phyloP scores from a whole-genome alignment of 2,797 vertebrate genomes.

The Cossypha niveicapilla region DNA sequence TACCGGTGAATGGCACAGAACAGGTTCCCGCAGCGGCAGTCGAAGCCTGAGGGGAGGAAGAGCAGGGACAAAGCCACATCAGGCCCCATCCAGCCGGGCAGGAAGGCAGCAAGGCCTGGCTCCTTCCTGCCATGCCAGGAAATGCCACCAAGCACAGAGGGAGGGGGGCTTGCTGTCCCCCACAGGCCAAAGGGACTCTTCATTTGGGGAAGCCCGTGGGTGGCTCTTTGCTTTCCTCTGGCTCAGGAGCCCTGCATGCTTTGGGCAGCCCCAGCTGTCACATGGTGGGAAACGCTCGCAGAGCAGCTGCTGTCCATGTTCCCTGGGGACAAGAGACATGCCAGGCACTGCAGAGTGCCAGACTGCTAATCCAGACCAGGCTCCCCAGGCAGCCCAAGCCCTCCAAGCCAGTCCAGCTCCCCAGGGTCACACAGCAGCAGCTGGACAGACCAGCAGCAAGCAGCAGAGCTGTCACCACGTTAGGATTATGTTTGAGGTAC shows the following conservation, averaged over 20 bases:
- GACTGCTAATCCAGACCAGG: neutral
- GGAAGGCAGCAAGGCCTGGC: neutral
- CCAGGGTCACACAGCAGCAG: neutral
- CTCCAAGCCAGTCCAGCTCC: neutral
- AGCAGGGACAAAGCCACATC: neutral
- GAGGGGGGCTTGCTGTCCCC: neutral
- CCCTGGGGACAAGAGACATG: neutral
- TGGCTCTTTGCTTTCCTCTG: neutral
- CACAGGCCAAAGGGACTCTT: neutral
- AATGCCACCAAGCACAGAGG: neutral
- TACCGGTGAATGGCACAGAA: conserved; percentile 91
- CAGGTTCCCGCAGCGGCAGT: conserved; percentile 91
- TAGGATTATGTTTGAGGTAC: neutral
- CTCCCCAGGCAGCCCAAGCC: neutral
- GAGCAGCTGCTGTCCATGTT: neutral
- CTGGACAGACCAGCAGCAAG: neutral
- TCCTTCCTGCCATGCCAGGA: neutral
- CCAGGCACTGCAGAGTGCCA: neutral
- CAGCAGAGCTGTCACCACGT: neutral
- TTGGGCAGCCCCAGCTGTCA: conserved; percentile 23
- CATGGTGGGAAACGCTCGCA: neutral
- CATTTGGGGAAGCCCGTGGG: neutral
- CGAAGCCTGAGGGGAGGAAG: conserved; percentile 77
- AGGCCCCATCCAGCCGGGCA: neutral
- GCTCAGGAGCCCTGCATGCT: neutral